Evolutionary conservation across 2,888 invertebrate genomes (phyloP), one percentile per base, ranked within the genome.

Genomic region (Hetaerina titia): DNA sequence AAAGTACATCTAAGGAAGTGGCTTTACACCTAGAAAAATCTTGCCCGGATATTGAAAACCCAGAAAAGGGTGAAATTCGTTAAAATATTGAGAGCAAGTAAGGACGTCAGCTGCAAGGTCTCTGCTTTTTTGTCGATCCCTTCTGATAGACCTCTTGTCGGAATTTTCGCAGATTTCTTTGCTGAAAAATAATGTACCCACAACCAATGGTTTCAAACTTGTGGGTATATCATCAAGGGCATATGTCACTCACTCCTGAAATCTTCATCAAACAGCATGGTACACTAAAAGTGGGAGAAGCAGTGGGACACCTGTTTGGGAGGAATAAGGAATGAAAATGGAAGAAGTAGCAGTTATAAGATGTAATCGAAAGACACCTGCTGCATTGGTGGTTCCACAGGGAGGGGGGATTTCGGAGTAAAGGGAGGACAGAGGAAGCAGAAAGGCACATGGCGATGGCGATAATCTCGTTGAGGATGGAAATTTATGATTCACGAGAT

Each of bases 401-500:
- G 45, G 45, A 17, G 17, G 60, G 60, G 60, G 60, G 11, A 11
- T 60, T 17, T 1, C 60, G 60, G 60, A 60, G 11, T 4, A 60
- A 19, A 64, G 64, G 19, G 64, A 19, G 13, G 64, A 64, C 19
- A 19, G 19, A 64, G 64, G 17, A 64, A 64, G 64, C 64, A 19
- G 64, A 19, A 19, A 17, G 19, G 64, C 9, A 19, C 17, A 64
- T 19, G 64, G 64, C 90, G 90, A 15, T 64, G 64, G 69, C 64
- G 90, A 90, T 90, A 90, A 90, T 31, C 63, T 90, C 45, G 45
- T 90, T 63, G 90, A 4, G 64, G 90, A 64, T 58, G 8, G 63
- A 69, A 63, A 90, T 90, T 90, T 90, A 90, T 90, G 64, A 11
- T 64, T 22, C 45, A 19, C 25, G 90, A 90, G 90, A 64, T 90